A percentile compares a stretch with the other conserved stretches of the same genome.
Conservation (phyloP, 2,888 invertebrate genomes). For the Nemotelus pantherinus region DNA sequence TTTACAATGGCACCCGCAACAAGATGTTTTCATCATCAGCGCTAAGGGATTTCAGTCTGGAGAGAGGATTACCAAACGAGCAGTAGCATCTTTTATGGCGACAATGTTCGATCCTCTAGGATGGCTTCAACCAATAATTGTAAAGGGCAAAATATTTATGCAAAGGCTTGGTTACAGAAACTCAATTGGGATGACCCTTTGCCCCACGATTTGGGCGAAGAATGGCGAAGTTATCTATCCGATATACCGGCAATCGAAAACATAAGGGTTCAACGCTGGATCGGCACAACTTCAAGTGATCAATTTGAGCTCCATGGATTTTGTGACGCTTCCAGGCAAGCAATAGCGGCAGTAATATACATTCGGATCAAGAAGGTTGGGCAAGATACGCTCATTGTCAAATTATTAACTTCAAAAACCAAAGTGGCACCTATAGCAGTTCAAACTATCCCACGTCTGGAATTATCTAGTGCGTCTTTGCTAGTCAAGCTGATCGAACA, state of each 20-base stretch:
- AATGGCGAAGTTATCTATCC: background rate
- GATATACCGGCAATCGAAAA: background rate
- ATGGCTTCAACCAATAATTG: background rate
- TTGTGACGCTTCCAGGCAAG: conserved; percentile 1
- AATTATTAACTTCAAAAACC: background rate
- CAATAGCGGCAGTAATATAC: background rate
- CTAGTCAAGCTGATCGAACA: conserved; percentile 1
- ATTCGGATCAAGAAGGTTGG: background rate
- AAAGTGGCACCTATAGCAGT: conserved; percentile 3
- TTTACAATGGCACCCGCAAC: background rate
- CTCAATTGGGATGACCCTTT: background rate
- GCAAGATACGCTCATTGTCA: background rate
- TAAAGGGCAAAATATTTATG: background rate
- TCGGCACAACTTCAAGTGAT: background rate
- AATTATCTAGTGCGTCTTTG: background rate
- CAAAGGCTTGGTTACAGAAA: background rate
- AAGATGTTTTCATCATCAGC: background rate
- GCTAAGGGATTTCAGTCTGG: background rate
- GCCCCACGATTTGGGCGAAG: background rate
- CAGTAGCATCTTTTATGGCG: background rate
- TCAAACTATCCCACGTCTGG: background rate
- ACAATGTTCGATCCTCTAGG: background rate
- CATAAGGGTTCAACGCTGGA: background rate
- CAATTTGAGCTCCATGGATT: background rate
- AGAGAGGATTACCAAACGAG: background rate